Conservation (phyloP, 2,113 vertebrate genomes). For the Oncorhynchus clarkii region DNA sequence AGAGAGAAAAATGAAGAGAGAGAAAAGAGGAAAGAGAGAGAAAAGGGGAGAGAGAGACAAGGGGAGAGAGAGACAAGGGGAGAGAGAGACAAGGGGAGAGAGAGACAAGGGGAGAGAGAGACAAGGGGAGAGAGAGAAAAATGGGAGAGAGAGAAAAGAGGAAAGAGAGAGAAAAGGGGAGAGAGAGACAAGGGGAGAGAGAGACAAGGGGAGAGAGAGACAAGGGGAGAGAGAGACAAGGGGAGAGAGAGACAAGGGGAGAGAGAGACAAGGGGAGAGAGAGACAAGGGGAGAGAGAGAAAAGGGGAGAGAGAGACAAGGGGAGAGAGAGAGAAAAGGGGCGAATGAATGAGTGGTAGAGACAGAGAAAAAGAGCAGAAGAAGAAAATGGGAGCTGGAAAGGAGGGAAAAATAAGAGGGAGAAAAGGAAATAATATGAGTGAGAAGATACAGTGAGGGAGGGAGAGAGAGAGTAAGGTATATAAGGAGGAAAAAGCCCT, state of each 20-base stretch:
- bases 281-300: too few relatives aligned
- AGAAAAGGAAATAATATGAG: not conserved
- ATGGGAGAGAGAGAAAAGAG: not conserved
- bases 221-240: not conserved
- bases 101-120: not conserved
- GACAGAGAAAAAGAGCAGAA: not conserved
- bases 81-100: not conserved
- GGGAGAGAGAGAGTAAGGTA: not conserved
- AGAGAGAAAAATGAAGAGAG: not conserved
- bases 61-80: not conserved
- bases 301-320: too few relatives aligned
- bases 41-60: not conserved
- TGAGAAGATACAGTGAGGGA: not conserved
- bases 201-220: not conserved
- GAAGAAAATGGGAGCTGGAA: not conserved
- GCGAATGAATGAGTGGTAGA: not conserved
- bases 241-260: not conserved
- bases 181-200: too few relatives aligned
- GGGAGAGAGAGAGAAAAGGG: not conserved
- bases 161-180: too few relatives aligned
- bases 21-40: not conserved
- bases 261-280: not conserved
- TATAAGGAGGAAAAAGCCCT: not conserved
- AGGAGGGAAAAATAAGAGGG: constrained; percentile 6
- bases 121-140: not conserved